Percentiles rank a stretch among this genome's conserved stretches.
Conservation (phyloP, 2,113 vertebrate genomes). For the Carollia perspicillata region DNA sequence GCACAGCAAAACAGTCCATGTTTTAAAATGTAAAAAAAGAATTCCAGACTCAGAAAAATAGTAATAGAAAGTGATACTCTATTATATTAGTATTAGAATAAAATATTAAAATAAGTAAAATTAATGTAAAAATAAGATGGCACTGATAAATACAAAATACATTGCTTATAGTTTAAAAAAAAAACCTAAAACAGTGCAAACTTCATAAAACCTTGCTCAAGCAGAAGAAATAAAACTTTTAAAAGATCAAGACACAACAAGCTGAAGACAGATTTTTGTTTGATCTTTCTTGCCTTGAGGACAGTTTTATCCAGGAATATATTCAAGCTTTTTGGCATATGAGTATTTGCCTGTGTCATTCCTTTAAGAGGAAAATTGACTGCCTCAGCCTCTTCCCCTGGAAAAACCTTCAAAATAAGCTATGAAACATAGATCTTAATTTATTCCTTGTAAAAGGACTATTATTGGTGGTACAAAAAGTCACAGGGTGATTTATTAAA, state of each 20-base stretch:
- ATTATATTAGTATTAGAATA: not conserved
- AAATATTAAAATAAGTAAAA: not conserved
- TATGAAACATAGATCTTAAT: not conserved
- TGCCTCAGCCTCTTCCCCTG: not conserved
- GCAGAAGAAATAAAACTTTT: conserved; percentile 3
- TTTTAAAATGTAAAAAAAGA: not conserved
- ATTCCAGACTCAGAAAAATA: conserved; percentile 25
- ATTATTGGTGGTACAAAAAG: not conserved
- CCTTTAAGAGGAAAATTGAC: conserved; percentile 4
- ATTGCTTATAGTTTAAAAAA: not conserved
- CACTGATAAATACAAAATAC: not conserved
- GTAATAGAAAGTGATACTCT: not conserved
- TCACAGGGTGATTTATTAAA: conserved; percentile 39
- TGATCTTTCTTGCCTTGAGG: not conserved
- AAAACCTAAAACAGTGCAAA: not conserved
- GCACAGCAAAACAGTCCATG: not conserved
- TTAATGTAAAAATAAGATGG: not conserved
- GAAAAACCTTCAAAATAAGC: conserved; percentile 3
- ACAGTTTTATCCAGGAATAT: not conserved
- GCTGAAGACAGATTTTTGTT: not conserved
- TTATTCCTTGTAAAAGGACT: not conserved
- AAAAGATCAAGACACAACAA: not conserved
- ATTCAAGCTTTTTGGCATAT: not conserved
- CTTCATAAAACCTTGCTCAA: not conserved
- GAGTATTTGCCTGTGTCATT: not conserved